Base-by-base conservation (phyloP, 2,888 invertebrate genomes). In the Anarsia innoxiella region DNA sequence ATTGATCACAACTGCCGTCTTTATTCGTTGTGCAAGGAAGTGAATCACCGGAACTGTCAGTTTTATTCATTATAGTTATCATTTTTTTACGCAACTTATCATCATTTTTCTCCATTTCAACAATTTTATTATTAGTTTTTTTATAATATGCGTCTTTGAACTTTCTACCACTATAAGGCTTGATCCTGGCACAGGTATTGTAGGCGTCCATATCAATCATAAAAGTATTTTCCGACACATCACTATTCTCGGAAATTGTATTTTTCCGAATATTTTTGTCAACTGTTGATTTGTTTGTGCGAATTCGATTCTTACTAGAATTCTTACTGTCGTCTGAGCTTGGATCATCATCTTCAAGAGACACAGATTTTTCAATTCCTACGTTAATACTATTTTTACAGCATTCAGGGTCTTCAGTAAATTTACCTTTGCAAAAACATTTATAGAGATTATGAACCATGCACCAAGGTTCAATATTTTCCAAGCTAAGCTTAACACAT, bases 401-500 rank as follows among this genome's bases (percentile, higher is more conserved):
- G n/a, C n/a, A n/a, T n/a, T n/a, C n/a, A n/a, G n/a, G n/a, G 8
- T 19, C 8, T 19, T 19, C 4, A 3, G 19, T 62, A 51, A 77
- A 76, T 57, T 56, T 73, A 1, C 87, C 86, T 46, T 85, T 85
- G 56, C 91, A 91, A 60, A 88, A 87, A 64, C 91, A 91, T 56
- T 88, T 88, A 51, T 91, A 90, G 31, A 89, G 61, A 49, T 86
- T 77, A 56, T 92, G 91, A 1, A 87, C 76, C 86, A 91, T 87
- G 51, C 91, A 92, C 80, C 86, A 90, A 1, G 88, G 87, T 42
- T 88, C 86, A 30, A 90, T 56, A 51, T 87, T 84, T 15, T 71
- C 55, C 42, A 63, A 68, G 44, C 66, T 58, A 25, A 83, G 41
- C 48, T 67, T 77, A 19, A 55, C 38, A 31, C 51, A 51, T 11